Percentiles rank a stretch among this genome's conserved stretches.
phyloP scores from a whole-genome alignment of 2,113 vertebrate species.

The Electrona antarctica region DNA sequence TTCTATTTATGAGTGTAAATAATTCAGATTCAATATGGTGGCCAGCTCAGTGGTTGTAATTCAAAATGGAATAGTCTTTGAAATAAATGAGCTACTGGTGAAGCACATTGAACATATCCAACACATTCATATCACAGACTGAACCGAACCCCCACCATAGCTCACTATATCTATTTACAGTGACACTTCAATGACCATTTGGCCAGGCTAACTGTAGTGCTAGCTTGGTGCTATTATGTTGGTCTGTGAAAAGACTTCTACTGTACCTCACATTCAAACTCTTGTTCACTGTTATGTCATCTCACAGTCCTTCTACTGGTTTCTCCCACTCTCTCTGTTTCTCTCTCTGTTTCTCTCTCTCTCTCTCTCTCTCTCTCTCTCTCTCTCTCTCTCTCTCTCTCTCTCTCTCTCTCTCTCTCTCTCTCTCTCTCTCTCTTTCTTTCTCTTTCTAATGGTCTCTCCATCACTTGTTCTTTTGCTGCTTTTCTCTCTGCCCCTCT shows the following conservation, averaged over 20 bases:
- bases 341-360: too few species aligned
- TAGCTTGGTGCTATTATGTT: conserved; percentile 4
- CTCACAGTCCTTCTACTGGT: not conserved
- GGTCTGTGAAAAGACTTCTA: conserved; percentile 14
- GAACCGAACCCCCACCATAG: too few species aligned
- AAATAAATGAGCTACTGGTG: conserved; percentile 15
- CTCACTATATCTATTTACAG: too few species aligned
- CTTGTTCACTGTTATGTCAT: too few species aligned
- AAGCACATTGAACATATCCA: conserved; percentile 1
- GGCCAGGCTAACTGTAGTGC: not conserved
- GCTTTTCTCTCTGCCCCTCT: conserved; percentile 42
- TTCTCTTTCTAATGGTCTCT: not conserved
- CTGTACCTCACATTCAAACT: too few species aligned
- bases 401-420: not conserved
- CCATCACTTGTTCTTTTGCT: not conserved
- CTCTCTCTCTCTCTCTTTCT: not conserved
- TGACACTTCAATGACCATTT: not conserved
- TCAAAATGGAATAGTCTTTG: conserved; percentile 5
- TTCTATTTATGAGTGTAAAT: not conserved
- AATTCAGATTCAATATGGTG: conserved; percentile 37
- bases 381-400: conserved; percentile 14
- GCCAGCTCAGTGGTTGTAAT: too few species aligned
- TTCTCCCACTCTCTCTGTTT: not conserved
- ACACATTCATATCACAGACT: too few species aligned
- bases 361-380: too few species aligned